Percentiles rank a stretch among this genome's conserved stretches.
These are phyloP conservation scores for Ceuthmochares aereus DNA, from an alignment of 2,113 vertebrate genomes.

Conservation along the genomic window DNA sequence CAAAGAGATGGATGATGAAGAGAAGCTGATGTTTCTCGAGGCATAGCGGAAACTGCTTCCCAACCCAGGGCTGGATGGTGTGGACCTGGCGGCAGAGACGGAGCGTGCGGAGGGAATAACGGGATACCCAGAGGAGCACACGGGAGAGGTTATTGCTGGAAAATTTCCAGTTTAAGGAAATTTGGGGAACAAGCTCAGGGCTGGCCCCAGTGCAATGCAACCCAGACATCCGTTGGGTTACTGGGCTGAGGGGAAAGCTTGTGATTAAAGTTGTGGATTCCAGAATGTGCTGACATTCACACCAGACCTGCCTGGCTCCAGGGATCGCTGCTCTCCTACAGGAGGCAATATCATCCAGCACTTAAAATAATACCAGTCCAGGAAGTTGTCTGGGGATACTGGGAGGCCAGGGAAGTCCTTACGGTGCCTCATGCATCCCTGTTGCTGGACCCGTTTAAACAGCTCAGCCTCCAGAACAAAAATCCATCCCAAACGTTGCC, in stretches of 20 bases:
- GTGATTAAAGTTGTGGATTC: not conserved
- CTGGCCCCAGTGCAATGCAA: not conserved
- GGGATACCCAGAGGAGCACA: too few species aligned
- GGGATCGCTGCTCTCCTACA: not conserved
- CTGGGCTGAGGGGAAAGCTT: not conserved
- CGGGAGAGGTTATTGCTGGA: not conserved
- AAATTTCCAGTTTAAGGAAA: not conserved
- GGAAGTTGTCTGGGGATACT: not conserved
- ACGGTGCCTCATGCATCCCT: accelerated
- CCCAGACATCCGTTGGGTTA: accelerated
- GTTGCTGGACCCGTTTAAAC: accelerated
- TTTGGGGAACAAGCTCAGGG: not conserved
- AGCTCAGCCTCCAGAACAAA: not conserved
- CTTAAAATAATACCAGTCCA: not conserved
- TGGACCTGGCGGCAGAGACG: accelerated
- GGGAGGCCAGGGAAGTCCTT: not conserved
- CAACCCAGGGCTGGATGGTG: accelerated
- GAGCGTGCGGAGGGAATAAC: not conserved
- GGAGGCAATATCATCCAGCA: too few species aligned
- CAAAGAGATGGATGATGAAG: too few species aligned
- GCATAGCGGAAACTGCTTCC: not conserved
- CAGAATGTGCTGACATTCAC: not conserved
- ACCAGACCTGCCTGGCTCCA: not conserved
- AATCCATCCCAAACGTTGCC: not conserved
- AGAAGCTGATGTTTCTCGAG: not conserved